Base-by-base conservation (phyloP, 2,113 vertebrate species). In the Trochalopteron elliotii region DNA sequence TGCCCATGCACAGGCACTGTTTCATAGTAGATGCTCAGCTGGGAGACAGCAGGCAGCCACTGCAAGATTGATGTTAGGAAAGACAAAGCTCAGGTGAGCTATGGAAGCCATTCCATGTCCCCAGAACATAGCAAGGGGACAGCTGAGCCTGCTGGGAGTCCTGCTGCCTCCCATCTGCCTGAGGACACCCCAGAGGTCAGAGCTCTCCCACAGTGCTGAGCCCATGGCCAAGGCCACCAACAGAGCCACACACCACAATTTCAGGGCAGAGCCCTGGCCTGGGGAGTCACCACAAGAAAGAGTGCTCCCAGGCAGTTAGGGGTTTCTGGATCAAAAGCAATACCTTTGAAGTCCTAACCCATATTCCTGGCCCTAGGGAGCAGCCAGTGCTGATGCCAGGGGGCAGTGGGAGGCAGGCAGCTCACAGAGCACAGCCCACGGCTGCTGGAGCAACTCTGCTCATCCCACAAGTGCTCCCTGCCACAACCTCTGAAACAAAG, bases 141-240 rank as follows among this genome's bases (percentile, higher is more conserved):
- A 11, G 40, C 65, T n/a, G 35, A 78, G n/a, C 30, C 60, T 39
- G 23, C 21, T 55, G 39, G 37, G 12, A 68, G 0, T 24, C 1
- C 67, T 67, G 45, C 37, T 11, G 3, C n/a, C 47, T 82, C 27
- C 56, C 4, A 0, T 42, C 39, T 83, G 65, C 61, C 68, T 0
- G 0, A 60, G 39, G 42, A 68, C 6, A 2, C 4, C 40, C 10
- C 0, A 2, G 63, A 60, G 49, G 20, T 40, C 80, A 69, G 50
- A 0, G 1, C 24, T 50, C 63, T 74, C 44, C 71, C 4, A 2
- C 59, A 57, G 55, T 8, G 37, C 80, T 42, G n/a, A 90, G 87
- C 45, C 53, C 9, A 3, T 20, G 77, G 84, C 63, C 90, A 87
- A 69, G 84, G 81, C 95, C 94, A 94, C 87, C 90, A 83, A 6